Percentiles rank a stretch among this genome's conserved stretches.
These are phyloP conservation scores for Elysia crispata DNA, from an alignment of 2,888 invertebrate genomes.

Conservation along the genomic window DNA sequence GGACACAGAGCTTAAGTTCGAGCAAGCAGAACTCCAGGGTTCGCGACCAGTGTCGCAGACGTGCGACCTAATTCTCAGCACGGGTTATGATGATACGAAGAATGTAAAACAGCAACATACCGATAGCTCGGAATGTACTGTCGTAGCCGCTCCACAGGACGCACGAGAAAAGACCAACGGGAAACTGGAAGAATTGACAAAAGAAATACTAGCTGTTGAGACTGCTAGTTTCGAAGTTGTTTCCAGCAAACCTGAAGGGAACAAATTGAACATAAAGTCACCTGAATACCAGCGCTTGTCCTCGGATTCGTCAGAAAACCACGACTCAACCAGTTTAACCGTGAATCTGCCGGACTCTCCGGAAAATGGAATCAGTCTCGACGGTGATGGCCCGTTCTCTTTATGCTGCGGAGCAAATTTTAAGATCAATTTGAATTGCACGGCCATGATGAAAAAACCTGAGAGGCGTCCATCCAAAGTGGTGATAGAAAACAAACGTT, in stretches of 20 bases:
- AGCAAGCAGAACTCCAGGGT: no score
- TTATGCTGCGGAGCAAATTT: constrained; percentile 41
- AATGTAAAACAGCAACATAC: neutral
- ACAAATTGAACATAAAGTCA: neutral
- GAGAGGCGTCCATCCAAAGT: constrained; percentile 35
- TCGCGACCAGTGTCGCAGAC: neutral
- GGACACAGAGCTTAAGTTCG: no score
- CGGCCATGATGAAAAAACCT: constrained; percentile 40
- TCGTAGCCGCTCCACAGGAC: neutral
- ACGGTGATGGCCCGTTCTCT: constrained; percentile 7
- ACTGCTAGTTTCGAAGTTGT: constrained; percentile 23
- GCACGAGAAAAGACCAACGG: constrained; percentile 32
- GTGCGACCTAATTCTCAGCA: constrained; percentile 43
- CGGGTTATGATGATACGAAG: constrained; percentile 38
- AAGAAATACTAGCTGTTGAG: constrained; percentile 34
- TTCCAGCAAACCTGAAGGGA: neutral
- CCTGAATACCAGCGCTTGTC: constrained; percentile 32
- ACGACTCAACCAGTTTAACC: constrained; percentile 28
- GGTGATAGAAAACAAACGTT: constrained; percentile 34
- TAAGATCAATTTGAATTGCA: constrained; percentile 38
- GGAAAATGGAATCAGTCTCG: neutral
- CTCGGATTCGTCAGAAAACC: constrained; percentile 10
- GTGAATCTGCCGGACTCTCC: constrained; percentile 40
- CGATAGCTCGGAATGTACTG: neutral
- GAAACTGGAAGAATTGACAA: constrained; percentile 26